These are phyloP conservation scores for Lonchura striata DNA, from an alignment of 2,113 vertebrate genomes.

Conservation along the genomic window DNA sequence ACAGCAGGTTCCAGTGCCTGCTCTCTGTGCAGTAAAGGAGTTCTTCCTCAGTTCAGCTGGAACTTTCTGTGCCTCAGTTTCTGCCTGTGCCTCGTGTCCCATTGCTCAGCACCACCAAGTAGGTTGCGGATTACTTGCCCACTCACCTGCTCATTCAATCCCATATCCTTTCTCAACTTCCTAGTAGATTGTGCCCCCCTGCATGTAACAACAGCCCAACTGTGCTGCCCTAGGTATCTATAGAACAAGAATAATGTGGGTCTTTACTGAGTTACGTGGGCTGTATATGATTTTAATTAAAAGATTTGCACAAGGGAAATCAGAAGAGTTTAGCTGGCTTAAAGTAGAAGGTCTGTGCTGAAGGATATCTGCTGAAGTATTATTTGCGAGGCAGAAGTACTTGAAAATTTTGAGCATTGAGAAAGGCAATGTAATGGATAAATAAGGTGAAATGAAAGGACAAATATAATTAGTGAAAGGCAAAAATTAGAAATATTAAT, in stretches of 20 bases:
- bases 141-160: background rate
- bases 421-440: background rate
- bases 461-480: background rate
- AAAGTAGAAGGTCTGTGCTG: background rate
- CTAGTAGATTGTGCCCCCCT: rapidly evolving
- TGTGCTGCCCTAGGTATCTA: rapidly evolving
- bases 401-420: background rate
- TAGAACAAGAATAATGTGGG: background rate
- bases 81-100: background rate
- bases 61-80: background rate
- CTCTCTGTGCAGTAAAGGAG: background rate
- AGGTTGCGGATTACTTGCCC: background rate
- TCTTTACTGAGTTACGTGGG: background rate
- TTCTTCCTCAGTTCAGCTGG: background rate
- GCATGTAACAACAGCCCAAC: rapidly evolving
- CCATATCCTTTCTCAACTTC: background rate
- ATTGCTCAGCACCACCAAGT: background rate
- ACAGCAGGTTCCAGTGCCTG: background rate
- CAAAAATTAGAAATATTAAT: background rate
- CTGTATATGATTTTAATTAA: background rate
- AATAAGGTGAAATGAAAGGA: background rate
- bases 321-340: background rate
- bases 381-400: background rate
- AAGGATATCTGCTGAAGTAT: background rate
- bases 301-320: background rate